These are phyloP conservation scores for Nothocercus julius DNA, from an alignment of 2,113 vertebrate genomes.

Conservation along the genomic window DNA sequence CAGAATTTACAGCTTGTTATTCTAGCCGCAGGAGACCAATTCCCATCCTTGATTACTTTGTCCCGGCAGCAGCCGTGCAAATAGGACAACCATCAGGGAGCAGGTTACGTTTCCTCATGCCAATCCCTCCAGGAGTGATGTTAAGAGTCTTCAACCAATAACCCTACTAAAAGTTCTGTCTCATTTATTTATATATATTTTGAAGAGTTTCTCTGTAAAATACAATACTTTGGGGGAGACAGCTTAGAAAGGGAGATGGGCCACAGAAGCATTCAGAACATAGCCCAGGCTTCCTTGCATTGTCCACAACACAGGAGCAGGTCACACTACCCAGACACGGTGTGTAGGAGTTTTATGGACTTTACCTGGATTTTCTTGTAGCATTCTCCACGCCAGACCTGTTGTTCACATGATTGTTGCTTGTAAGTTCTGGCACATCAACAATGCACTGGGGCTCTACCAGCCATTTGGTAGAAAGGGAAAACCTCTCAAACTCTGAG, in stretches of 20 bases:
- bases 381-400: constrained; percentile 67
- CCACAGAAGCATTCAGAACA: not conserved
- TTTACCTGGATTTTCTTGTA: constrained; percentile 77
- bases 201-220: not conserved
- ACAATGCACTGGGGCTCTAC: constrained; percentile 91
- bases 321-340: not conserved
- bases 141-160: not conserved
- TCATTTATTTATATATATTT: not conserved
- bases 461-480: constrained; percentile 89
- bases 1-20: not conserved
- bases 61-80: not conserved
- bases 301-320: not conserved
- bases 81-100: not conserved
- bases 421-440: constrained; percentile 71
- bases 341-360: not conserved
- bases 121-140: not conserved
- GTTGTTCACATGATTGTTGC: constrained; percentile 11
- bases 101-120: not conserved
- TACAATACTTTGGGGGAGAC: no score
- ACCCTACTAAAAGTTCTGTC: not conserved
- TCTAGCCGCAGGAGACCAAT: not conserved
- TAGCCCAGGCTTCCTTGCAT: not conserved
- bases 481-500: constrained; percentile 96
- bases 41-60: not conserved
- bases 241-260: not conserved